phyloP scores from a whole-genome alignment of 2,797 vertebrate genomes.

The Leptatherina wallacei region DNA sequence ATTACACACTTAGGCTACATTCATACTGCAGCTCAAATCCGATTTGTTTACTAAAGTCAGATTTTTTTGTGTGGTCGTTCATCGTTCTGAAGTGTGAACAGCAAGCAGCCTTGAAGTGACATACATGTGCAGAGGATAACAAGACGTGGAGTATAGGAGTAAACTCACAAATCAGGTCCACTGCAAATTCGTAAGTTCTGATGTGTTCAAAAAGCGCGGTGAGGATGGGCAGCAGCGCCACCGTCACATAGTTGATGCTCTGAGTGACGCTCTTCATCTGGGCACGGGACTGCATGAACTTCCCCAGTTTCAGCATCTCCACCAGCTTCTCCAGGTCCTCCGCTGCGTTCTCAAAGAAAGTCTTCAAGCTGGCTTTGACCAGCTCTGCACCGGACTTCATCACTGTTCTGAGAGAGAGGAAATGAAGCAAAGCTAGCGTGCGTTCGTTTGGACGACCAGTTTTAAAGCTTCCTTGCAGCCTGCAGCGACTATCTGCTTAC shows the following conservation, averaged over 20 bases:
- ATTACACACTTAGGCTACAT: neutral
- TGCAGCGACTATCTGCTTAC: slow-evolving; percentile 68
- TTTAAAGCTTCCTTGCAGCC: neutral
- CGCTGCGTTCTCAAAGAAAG: slow-evolving; percentile 95
- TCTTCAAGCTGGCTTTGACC: slow-evolving; percentile 92
- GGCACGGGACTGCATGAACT: slow-evolving; percentile 94
- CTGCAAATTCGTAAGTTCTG: slow-evolving; percentile 88
- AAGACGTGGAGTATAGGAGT: neutral
- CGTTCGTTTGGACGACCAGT: neutral
- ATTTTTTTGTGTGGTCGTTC: too few relatives aligned
- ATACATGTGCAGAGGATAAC: too few relatives aligned
- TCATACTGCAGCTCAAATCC: too few relatives aligned
- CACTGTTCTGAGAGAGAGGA: slow-evolving; percentile 86
- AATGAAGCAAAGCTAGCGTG: neutral
- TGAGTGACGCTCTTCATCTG: slow-evolving; percentile 97
- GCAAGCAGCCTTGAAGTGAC: too few relatives aligned
- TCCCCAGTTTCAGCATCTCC: slow-evolving; percentile 97
- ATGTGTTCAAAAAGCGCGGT: slow-evolving; percentile 95
- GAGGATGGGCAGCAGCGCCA: slow-evolving; percentile 92
- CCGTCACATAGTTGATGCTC: slow-evolving; percentile 95
- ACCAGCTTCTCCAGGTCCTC: slow-evolving; percentile 95
- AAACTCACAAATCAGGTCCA: slow-evolving; percentile 91
- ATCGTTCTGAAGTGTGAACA: too few relatives aligned
- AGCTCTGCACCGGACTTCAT: slow-evolving; percentile 98
- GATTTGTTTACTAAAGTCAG: too few relatives aligned